phyloP scores from a whole-genome alignment of 2,797 vertebrate genomes.

The Micropoecilia bifurca region DNA sequence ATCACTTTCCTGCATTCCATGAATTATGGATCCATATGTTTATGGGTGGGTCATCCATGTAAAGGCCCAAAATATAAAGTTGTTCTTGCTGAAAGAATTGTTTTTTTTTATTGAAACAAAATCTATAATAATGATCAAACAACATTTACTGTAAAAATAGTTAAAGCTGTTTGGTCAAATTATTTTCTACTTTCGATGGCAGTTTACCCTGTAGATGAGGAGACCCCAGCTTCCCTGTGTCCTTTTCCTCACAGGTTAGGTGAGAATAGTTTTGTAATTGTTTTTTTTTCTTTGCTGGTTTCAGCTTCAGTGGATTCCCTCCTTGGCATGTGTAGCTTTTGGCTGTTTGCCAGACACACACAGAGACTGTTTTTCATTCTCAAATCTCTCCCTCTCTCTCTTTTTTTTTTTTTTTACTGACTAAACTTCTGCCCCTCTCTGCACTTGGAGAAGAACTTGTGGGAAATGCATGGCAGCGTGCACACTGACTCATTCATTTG shows the following conservation, averaged over 20 bases:
- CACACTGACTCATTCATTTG: constrained; percentile 38
- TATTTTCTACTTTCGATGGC: not conserved
- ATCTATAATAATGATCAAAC: not conserved
- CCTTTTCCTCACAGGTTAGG: constrained; percentile 47
- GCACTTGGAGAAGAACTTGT: constrained; percentile 36
- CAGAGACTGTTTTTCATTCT: constrained; percentile 59
- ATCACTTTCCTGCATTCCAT: constrained; percentile 5
- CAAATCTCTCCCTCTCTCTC: constrained; percentile 15
- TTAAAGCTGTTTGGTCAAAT: not conserved
- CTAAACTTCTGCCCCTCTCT: constrained; percentile 39
- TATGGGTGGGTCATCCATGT: not conserved
- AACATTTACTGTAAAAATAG: not conserved
- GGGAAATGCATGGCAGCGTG: constrained; percentile 29
- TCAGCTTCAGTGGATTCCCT: constrained; percentile 64
- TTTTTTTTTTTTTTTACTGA: not conserved
- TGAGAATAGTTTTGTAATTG: constrained; percentile 42
- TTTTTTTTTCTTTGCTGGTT: constrained; percentile 46
- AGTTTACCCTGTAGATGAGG: not conserved
- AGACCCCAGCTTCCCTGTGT: constrained; percentile 12
- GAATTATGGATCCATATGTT: constrained; percentile 11
- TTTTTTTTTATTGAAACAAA: not conserved
- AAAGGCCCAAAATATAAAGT: not conserved
- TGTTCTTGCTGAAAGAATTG: not conserved
- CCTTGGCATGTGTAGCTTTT: constrained; percentile 58
- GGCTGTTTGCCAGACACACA: constrained; percentile 60